Conservation (phyloP, 2,888 invertebrate genomes). For the Trachelus stipa region DNA sequence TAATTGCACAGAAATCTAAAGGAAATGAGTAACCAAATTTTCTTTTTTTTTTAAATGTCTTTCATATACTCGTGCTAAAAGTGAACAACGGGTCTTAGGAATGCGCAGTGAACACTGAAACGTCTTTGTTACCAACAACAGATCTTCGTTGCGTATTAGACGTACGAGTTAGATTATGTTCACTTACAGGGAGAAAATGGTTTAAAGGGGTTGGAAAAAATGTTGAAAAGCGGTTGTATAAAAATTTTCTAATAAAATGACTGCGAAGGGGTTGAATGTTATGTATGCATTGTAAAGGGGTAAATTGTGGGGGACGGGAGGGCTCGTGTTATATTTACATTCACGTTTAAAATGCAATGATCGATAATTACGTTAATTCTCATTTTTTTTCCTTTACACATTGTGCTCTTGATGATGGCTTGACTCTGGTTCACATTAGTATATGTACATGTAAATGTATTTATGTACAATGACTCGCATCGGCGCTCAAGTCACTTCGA, state of each 20-base stretch:
- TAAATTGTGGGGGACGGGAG: constrained; percentile 17
- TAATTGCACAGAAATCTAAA: not conserved
- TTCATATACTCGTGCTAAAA: not conserved
- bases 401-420: constrained; percentile 58
- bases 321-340: constrained; percentile 55
- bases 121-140: not conserved
- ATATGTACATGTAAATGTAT: constrained; percentile 65
- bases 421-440: constrained; percentile 57
- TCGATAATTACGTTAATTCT: constrained; percentile 44
- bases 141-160: not conserved
- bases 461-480: constrained; percentile 66
- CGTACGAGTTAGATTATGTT: not conserved
- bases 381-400: constrained; percentile 38
- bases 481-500: constrained; percentile 58
- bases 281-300: not conserved
- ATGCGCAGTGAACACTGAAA: not conserved
- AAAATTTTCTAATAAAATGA: constrained; percentile 54
- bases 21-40: not conserved
- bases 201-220: constrained; percentile 24
- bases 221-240: constrained; percentile 46
- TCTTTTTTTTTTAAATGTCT: not conserved
- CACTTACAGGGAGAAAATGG: not conserved
- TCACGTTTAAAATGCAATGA: constrained; percentile 59
- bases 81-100: not conserved
- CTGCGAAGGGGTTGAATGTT: constrained; percentile 1